Evolutionary conservation across 2,888 invertebrate species (phyloP).

Genomic region (Pasiphila rectangulata): DNA sequence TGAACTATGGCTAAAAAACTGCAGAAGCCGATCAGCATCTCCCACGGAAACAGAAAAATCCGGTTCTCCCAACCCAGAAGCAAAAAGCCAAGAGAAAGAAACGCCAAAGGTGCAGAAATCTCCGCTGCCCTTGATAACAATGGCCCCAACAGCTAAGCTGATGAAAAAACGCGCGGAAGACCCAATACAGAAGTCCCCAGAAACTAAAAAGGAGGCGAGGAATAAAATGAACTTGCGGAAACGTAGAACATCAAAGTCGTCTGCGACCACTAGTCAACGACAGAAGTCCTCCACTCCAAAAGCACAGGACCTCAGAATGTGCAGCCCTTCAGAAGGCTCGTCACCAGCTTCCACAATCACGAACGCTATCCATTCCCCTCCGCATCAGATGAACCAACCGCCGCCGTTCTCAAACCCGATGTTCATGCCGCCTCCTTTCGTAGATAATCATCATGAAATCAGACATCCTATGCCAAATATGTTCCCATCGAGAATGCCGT

Average conservation of each 20-base stretch:
- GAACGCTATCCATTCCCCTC: constrained; percentile 66
- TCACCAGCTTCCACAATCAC: constrained; percentile 61
- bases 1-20: constrained; percentile 93
- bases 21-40: constrained; percentile 84
- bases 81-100: constrained; percentile 55
- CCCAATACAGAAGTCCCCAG: constrained; percentile 61
- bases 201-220: constrained; percentile 65
- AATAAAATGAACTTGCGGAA: constrained; percentile 74
- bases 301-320: constrained; percentile 71
- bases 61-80: constrained; percentile 75
- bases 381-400: constrained; percentile 40
- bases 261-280: constrained; percentile 70
- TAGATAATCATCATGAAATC: constrained; percentile 60
- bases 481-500: constrained; percentile 66
- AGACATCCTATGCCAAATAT: constrained; percentile 53
- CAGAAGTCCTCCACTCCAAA: constrained; percentile 65
- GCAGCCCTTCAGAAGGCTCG: constrained; percentile 66
- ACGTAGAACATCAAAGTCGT: constrained; percentile 67
- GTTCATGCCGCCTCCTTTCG: constrained; percentile 71
- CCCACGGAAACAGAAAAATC: constrained; percentile 78
- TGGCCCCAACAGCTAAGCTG: constrained; percentile 84
- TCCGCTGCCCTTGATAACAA: constrained; percentile 83
- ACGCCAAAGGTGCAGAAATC: constrained; percentile 58
- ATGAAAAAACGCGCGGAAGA: constrained; percentile 75
- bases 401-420: constrained; percentile 62